phyloP scores from a whole-genome alignment of 2,797 vertebrate species.

The Myoxocephalus aenaeus region DNA sequence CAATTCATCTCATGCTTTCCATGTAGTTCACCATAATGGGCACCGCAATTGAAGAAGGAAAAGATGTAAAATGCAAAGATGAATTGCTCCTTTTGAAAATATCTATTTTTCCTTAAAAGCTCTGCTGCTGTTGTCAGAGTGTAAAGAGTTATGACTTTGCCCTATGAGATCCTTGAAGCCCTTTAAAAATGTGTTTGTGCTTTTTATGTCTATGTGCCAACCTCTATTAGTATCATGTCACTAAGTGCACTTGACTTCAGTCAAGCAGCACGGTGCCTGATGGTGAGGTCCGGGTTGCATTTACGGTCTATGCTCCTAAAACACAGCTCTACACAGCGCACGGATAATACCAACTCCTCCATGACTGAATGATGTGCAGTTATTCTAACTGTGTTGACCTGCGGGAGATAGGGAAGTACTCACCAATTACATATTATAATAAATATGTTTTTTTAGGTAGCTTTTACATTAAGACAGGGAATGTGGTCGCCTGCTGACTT shows the following conservation, averaged over 20 bases:
- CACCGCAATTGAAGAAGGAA: not conserved
- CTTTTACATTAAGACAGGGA: slow-evolving; percentile 16
- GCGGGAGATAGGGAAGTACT: slow-evolving; percentile 14
- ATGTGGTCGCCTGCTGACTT: slow-evolving; percentile 10
- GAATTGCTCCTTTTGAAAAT: slow-evolving; percentile 32
- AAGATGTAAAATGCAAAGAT: slow-evolving; percentile 11
- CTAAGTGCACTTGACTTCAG: slow-evolving; percentile 71
- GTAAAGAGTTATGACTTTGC: slow-evolving; percentile 62
- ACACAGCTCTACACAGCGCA: slow-evolving; percentile 22
- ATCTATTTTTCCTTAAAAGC: slow-evolving; percentile 61
- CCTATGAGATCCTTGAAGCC: slow-evolving; percentile 67
- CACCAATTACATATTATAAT: not conserved
- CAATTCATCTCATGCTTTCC: slow-evolving; percentile 14
- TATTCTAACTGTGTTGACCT: slow-evolving; percentile 37
- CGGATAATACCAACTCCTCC: slow-evolving; percentile 45
- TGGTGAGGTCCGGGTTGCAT: slow-evolving; percentile 47
- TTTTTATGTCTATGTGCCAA: slow-evolving; percentile 70
- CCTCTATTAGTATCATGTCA: slow-evolving; percentile 72
- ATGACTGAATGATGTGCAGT: slow-evolving; percentile 34
- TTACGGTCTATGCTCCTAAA: slow-evolving; percentile 48
- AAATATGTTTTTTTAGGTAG: not conserved
- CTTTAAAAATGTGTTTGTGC: slow-evolving; percentile 74
- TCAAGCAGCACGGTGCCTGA: slow-evolving; percentile 46
- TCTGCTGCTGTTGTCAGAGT: slow-evolving; percentile 15
- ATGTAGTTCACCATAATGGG: slow-evolving; percentile 16